Evolutionary conservation across 2,113 vertebrate species (phyloP), one percentile per base, ranked within the genome.

Genomic region (human): DNA sequence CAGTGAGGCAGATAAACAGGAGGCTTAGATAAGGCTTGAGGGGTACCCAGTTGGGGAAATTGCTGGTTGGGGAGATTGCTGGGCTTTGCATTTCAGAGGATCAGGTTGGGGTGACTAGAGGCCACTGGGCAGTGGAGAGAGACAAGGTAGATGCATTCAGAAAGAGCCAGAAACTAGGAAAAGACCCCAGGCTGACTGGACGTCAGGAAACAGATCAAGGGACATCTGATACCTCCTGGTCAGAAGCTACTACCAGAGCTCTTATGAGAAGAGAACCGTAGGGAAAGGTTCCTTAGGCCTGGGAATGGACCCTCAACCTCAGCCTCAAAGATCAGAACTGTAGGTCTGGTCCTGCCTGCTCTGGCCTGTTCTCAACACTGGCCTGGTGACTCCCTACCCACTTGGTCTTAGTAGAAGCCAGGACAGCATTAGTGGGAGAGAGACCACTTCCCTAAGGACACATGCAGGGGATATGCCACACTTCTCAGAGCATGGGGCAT

Each of bases 391-490:
- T 52, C 94, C 59, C 73, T 90, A 38, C 38, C 86, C 57, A 40
- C 43, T 23, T 3, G 6, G n/a, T 87, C 96, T 98, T 97, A 97
- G 96, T 94, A 93, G 83, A 96, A 96, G 96, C 90, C 85, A 89
- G 59, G 72, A 90, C 5, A 95, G 85, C 81, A 88, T 97, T 98
- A 98, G 96, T 97, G 40, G 87, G 96, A 61, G 72, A 95, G 38
- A 80, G 0, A 50, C 40, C 92, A 72, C 57, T 93, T 94, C 94
- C 90, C 66, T 78, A 23, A 78, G 76, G 84, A 96, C n/a, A 79
- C 98, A 98, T 98, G 98, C 98, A 97, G 87, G 94, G 61, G 70
- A 38, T 25, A 50, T 75, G 90, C 59, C 92, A 75, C 12, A 81
- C 75, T 94, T 95, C 96, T 88, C 73, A 48, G 86, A 88, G 82